Evolutionary conservation across 2,113 vertebrate species (phyloP).

Genomic region (Neoarius graeffei): DNA sequence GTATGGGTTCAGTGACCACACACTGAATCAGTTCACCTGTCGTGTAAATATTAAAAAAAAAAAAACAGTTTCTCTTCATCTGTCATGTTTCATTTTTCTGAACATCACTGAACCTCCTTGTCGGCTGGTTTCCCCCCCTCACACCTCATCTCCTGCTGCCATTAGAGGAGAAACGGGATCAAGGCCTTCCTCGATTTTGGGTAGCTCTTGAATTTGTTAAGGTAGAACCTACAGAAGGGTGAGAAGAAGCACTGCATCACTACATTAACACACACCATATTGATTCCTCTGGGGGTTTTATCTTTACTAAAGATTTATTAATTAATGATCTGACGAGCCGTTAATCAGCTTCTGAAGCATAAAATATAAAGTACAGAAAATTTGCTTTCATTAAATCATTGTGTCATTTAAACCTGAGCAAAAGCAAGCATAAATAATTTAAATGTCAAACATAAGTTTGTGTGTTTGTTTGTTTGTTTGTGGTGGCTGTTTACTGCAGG

Average conservation of each 20-base stretch:
- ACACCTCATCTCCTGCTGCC: background rate
- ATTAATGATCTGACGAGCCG: background rate
- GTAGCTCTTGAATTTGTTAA: conserved; percentile 83
- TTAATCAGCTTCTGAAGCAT: background rate
- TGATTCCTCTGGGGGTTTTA: background rate
- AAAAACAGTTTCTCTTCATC: background rate
- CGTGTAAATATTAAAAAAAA: background rate
- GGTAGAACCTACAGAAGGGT: conserved; percentile 81
- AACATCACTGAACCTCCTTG: background rate
- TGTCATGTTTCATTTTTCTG: background rate
- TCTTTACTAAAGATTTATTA: background rate
- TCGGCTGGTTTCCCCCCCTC: background rate
- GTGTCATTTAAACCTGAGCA: background rate
- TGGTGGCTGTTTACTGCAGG: too few relatives aligned
- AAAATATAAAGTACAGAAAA: background rate
- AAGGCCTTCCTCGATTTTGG: conserved; percentile 86
- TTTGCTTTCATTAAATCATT: background rate
- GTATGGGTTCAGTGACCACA: background rate
- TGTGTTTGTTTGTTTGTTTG: too few relatives aligned
- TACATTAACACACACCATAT: too few relatives aligned
- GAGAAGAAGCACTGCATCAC: background rate
- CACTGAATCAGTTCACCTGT: background rate
- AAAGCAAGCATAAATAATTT: background rate
- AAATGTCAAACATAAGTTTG: too few relatives aligned
- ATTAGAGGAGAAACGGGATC: conserved; percentile 88